Conservation (phyloP, 2,888 invertebrate genomes). For the Strigamia maritima region DNA sequence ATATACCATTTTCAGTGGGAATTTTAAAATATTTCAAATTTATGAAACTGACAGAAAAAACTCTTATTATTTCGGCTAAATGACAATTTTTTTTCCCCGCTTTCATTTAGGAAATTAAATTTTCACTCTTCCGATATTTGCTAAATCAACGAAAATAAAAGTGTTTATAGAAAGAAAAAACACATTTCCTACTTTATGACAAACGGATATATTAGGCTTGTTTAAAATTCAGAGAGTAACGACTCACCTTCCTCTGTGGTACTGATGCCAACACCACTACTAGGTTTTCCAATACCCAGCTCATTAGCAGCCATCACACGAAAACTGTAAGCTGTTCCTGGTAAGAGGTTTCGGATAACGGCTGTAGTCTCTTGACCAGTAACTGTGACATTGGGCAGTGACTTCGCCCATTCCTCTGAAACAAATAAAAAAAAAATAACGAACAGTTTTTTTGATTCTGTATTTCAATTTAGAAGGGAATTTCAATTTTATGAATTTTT, state of each 20-base stretch:
- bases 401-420: constrained; percentile 40
- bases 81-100: not conserved
- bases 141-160: not conserved
- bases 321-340: constrained; percentile 51
- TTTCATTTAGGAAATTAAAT: not conserved
- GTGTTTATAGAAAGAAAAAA: not conserved
- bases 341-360: constrained; percentile 46
- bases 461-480: too few species aligned
- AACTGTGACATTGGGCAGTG: constrained; percentile 39
- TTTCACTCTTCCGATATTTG: not conserved
- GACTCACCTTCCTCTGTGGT: constrained; percentile 51
- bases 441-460: not conserved
- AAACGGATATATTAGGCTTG: not conserved
- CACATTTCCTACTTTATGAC: not conserved
- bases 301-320: constrained; percentile 51
- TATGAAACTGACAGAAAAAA: not conserved
- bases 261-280: constrained; percentile 47
- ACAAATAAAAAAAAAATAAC: not conserved
- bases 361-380: constrained; percentile 39
- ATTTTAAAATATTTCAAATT: not conserved
- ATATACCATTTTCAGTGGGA: not conserved
- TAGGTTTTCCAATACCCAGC: constrained; percentile 50
- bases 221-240: not conserved
- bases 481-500: too few species aligned
- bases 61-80: not conserved